Evolutionary conservation across 2,888 invertebrate genomes (phyloP), one percentile per base, ranked within the genome.

Genomic region (Cactoblastis cactorum): DNA sequence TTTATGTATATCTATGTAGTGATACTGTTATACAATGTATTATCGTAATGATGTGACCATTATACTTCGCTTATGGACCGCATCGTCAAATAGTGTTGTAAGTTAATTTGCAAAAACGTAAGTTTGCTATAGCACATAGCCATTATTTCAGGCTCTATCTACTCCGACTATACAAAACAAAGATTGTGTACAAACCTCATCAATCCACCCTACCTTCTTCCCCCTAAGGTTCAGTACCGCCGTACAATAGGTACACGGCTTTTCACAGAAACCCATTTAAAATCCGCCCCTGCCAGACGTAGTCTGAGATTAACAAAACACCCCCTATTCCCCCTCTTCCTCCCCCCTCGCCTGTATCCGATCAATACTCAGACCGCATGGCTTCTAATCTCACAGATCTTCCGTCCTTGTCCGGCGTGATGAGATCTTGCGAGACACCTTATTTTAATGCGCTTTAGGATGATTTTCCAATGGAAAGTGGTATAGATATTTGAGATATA

Each of bases 361-460:
- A 77, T 77, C 77, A 76, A 77, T 77, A 77, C 75, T 54, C 61
- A 62, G 63, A 62, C 63, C 58, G 62, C 67, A 69, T 62, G 74
- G 73, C 77, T 75, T 83, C 83, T 86, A 85, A 85, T 86, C 85
- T 87, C 79, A 53, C 49, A 60, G 63, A 76, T 81, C 77, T 80
- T 79, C 77, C 83, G 78, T 86, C 86, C 83, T 80, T 85, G 74
- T 86, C 84, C 61, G 77, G 63, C 83, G 73, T 77, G 75, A 79
- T 78, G 78, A 66, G 62, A 63, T 63, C 63, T 54, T 61, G 28
- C 49, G 51, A 54, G 59, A 49, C 17, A 62, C 67, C 55, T 61
- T 71, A 63, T 61, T 24, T 3, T 12, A 0, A 3, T 0, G 0
- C 3, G 0, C 1, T 1, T 55, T 69, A 58, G 52, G 57, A 43